These are phyloP conservation scores for Anolis sagrei DNA, from an alignment of 2,113 vertebrate genomes.

Conservation along the genomic window DNA sequence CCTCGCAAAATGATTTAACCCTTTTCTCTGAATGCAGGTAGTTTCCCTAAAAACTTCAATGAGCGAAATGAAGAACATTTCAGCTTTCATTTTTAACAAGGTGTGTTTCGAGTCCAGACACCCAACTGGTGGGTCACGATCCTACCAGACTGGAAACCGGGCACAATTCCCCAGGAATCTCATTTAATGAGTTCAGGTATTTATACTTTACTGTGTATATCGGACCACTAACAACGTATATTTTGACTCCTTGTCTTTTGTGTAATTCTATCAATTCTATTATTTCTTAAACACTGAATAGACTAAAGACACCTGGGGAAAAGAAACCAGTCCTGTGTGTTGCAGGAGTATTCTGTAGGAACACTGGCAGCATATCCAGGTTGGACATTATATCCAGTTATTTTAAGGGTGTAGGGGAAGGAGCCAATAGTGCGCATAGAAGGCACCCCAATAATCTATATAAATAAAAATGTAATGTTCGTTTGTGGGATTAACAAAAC, in stretches of 20 bases:
- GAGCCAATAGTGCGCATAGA: background rate
- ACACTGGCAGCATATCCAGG: background rate
- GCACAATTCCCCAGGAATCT: background rate
- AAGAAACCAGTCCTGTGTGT: background rate
- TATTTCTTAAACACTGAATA: background rate
- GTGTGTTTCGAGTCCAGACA: background rate
- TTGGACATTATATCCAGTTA: background rate
- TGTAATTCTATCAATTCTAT: background rate
- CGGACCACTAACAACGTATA: background rate
- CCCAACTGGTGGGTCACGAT: slow-evolving; percentile 14
- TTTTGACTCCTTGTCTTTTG: background rate
- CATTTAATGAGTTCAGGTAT: slow-evolving; percentile 11
- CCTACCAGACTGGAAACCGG: background rate
- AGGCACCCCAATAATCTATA: too few species aligned
- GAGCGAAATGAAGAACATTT: background rate
- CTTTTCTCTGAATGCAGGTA: background rate
- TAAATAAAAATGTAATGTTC: too few species aligned
- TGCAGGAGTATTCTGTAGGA: background rate
- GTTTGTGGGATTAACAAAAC: too few species aligned
- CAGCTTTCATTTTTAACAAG: slow-evolving; percentile 16
- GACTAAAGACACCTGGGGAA: background rate
- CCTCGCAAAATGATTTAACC: slow-evolving; percentile 2
- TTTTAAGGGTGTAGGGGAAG: background rate
- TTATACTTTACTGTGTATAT: background rate
- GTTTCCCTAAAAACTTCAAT: background rate